Evolutionary conservation across 2,797 vertebrate species (phyloP), one percentile per base, ranked within the genome.

Genomic region (Falco novaeseelandiae): DNA sequence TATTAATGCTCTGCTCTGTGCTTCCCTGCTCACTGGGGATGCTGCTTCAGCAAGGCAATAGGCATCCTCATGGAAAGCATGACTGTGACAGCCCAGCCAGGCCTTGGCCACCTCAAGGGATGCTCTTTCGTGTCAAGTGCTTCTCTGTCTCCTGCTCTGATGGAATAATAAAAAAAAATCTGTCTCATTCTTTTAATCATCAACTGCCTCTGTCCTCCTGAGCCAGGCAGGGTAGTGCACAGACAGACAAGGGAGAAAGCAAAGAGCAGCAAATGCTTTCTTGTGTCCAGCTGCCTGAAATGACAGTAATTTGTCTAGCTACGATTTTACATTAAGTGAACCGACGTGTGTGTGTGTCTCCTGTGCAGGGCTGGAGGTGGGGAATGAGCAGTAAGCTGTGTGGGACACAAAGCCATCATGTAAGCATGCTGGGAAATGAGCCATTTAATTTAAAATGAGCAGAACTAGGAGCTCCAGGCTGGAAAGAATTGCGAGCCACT

Each of bases 81-180:
- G 21, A 55, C 34, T 9, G 46, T 79, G 66, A 71, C 84, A 85
- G 40, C 30, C 59, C 65, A 22, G 69, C 16, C 67, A 84, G 74
- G 65, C 38, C 83, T 86, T 1, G 0, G 70, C 40, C 77, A 92
- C 87, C 81, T 89, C 96, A 74, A 76, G 96, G 89, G 96, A 96
- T 10, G 4, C 22, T 93, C 19, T 77, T 58, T 89, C 13, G 3
- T 83, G 81, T 94, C 93, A 87, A 97, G 30, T 57, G 62, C 74
- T 87, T 94, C 73, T 77, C 85, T 85, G 72, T 87, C 90, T 93
- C 82, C 66, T 87, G 58, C 44, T 27, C 65, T 94, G 83, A 93
- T 73, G 71, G 70, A 96, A 93, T 90, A 95, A 92, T 89, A 78
- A 94, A 84, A 87, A 87, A 87, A 93, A 93, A 66, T 49, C 70